A percentile compares a stretch with the other conserved stretches of the same genome.
phyloP scores from a whole-genome alignment of 2,113 vertebrate species.

The Neoarius graeffei region DNA sequence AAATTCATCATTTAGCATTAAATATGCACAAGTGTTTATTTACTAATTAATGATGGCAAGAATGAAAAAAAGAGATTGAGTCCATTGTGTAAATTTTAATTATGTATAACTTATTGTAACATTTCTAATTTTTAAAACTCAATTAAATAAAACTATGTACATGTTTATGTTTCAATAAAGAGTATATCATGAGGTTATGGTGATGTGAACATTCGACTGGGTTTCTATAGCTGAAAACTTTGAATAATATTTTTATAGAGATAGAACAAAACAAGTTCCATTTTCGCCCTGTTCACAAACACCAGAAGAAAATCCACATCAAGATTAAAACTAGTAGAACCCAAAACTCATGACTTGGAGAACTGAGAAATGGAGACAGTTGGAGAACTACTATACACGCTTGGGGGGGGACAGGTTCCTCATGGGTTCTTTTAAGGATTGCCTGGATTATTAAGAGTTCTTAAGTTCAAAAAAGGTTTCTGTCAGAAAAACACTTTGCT shows the following conservation, averaged over 20 bases:
- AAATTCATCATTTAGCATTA: neutral
- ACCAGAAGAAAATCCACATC: neutral
- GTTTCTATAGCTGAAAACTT: neutral
- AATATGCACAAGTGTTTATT: neutral
- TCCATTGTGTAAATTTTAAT: neutral
- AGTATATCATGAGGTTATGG: neutral
- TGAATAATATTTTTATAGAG: too few relatives aligned
- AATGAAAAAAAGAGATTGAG: neutral
- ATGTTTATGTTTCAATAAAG: neutral
- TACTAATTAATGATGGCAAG: neutral
- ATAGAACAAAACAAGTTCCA: too few relatives aligned
- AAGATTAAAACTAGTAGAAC: neutral
- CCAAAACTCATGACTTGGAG: neutral
- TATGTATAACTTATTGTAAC: neutral
- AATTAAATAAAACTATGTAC: neutral
- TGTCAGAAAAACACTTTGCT: neutral
- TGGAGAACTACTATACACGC: neutral
- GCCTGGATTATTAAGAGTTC: neutral
- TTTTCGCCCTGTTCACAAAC: neutral
- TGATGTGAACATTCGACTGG: neutral
- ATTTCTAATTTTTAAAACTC: neutral
- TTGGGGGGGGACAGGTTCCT: neutral
- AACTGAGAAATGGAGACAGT: neutral
- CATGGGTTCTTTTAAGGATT: neutral
- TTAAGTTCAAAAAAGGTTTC: neutral